Percentiles rank a stretch among this genome's conserved stretches.
Conservation (phyloP, 1,140 invertebrate species). For the Zaprionus gabonicus region DNA sequence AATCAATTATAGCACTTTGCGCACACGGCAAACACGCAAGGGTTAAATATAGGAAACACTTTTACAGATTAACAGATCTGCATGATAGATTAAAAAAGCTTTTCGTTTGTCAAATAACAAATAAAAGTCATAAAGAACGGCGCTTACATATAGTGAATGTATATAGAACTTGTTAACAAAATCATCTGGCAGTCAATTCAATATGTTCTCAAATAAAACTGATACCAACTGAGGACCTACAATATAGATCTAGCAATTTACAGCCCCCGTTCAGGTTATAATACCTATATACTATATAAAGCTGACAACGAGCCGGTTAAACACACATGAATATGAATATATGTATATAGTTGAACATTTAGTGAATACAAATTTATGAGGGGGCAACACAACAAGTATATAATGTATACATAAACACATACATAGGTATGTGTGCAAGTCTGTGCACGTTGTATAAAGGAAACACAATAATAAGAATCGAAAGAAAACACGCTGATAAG, state of each 20-base stretch:
- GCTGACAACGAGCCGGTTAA: conserved; percentile 34
- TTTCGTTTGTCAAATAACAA: conserved; percentile 9
- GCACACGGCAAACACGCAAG: not conserved
- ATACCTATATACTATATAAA: no score
- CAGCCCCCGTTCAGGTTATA: no score
- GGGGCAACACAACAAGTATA: conserved; percentile 13
- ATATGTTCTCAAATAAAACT: no score
- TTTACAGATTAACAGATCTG: conserved; percentile 32
- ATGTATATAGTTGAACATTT: conserved; percentile 7
- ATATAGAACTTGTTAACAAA: not conserved
- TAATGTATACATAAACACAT: conserved; percentile 4
- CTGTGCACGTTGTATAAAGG: conserved; percentile 19
- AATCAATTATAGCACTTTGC: conserved; percentile 18
- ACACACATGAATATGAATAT: not conserved
- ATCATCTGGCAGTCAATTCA: no score
- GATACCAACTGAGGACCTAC: no score
- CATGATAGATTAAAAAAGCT: conserved; percentile 20
- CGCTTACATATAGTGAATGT: not conserved
- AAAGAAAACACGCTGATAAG: conserved; percentile 70
- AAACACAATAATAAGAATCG: conserved; percentile 32
- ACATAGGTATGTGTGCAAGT: conserved; percentile 7
- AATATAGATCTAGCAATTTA: no score
- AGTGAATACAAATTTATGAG: conserved; percentile 14
- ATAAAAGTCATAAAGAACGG: not conserved
- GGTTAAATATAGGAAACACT: conserved; percentile 17